Percentiles rank a stretch among this genome's conserved stretches.
These are phyloP conservation scores for Mesodorylaimus sp. DNA, from an alignment of 2,888 invertebrate genomes.

Conservation along the genomic window DNA sequence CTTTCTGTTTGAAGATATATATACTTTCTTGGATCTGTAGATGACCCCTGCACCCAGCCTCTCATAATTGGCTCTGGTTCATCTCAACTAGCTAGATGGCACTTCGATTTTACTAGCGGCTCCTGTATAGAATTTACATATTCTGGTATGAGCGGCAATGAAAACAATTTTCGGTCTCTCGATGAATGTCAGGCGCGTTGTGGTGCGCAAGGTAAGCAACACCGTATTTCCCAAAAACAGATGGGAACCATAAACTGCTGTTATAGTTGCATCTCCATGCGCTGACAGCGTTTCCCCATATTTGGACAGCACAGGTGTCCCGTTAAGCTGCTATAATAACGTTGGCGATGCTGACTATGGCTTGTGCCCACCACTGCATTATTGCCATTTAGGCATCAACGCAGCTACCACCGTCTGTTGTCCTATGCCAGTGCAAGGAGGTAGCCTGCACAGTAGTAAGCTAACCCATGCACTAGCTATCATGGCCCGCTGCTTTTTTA, in stretches of 20 bases:
- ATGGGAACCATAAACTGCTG: not conserved
- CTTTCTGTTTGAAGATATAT: not conserved
- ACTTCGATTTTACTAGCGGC: conserved; percentile 8
- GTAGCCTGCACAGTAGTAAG: not conserved
- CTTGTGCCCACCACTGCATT: conserved; percentile 15
- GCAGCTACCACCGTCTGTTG: conserved; percentile 19
- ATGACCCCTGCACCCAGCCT: conserved; percentile 11
- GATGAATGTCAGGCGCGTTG: conserved; percentile 7
- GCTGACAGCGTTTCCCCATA: not conserved
- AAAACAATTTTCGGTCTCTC: conserved; percentile 13
- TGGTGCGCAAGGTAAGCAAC: conserved; percentile 1
- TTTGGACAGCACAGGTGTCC: not conserved
- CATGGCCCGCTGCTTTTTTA: no score
- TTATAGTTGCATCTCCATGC: not conserved
- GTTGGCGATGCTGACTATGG: not conserved
- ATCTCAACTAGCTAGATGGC: conserved; percentile 10
- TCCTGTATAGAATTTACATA: conserved; percentile 12
- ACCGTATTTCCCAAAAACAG: not conserved
- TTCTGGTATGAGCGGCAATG: conserved; percentile 14
- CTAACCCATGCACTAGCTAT: not conserved
- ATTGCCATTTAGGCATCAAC: conserved; percentile 13
- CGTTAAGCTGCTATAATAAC: not conserved
- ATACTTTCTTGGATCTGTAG: not conserved
- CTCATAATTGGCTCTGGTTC: conserved; percentile 11
- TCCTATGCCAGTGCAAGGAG: conserved; percentile 11